Base-by-base conservation (phyloP, 2,888 invertebrate genomes). In the Synergus umbraculus region DNA sequence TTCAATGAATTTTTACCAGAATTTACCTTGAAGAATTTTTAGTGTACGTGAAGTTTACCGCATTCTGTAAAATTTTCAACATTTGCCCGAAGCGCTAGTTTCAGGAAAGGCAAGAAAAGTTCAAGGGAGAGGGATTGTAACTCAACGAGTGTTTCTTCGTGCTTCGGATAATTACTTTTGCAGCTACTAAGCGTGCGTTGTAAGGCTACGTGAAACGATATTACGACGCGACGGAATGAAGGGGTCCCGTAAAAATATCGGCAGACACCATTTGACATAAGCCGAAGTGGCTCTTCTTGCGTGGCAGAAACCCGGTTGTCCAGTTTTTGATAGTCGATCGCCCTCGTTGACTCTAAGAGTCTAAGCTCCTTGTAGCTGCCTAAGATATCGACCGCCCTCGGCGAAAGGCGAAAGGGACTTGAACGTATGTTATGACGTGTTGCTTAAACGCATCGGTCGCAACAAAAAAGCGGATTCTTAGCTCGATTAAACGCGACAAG, bases 401-500 rank as follows among this genome's bases (percentile, higher is more conserved):
- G 54, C 73, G 73, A 73, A 54, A 54, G 54, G 54, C 73, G 73
- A 73, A 54, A 54, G 54, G 54, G 54, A 54, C 73, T 76, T 73
- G 18, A 78, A 76, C 64, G 46, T 73, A 78, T 78, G 73, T 78
- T 78, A 78, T 76, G 78, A 78, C 78, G 78, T 76, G 78, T 78
- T 76, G 65, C 73, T 76, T n/a, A 64, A 78, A 65, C 46, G 78
- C 78, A 78, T 69, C 69, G 69, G 8, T 44, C 64, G 29, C 46
- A 37, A 64, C 37, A 63, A 63, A 46, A 64, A 46, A 64, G 12
- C 44, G 64, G 64, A 77, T 77, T 77, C 77, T 77, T 77, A 13
- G 77, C 46, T n/a, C 77, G 77, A 77, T 77, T 65, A 77, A 77
- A 77, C 44, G 77, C 64, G 77, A 76, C 76, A 76, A 76, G 76